A percentile compares a stretch with the other conserved stretches of the same genome.
phyloP scores from a whole-genome alignment of 64 coral and sea anemone species.

The Stylophora pistillata region DNA sequence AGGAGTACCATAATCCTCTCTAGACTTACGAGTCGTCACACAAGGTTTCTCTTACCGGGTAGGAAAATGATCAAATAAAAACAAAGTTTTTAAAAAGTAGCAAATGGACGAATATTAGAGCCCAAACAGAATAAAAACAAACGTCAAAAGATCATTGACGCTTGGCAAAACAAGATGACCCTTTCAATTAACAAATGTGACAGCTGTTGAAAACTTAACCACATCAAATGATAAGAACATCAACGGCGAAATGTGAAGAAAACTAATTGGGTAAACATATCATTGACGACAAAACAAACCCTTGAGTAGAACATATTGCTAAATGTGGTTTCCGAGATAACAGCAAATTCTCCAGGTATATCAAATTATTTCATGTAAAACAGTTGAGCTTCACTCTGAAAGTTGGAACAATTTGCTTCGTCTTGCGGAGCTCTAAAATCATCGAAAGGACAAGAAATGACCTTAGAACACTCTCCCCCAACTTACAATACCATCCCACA shows the following conservation, averaged over 20 bases:
- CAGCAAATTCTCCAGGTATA: neutral
- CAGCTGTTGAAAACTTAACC: neutral
- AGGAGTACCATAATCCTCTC: neutral
- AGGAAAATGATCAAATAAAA: neutral
- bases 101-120: neutral
- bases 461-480: neutral
- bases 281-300: neutral
- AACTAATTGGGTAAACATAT: neutral
- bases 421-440: neutral
- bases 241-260: neutral
- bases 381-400: neutral
- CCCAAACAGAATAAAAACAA: slow-evolving; percentile 8
- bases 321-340: neutral
- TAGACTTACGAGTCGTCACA: neutral
- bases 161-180: neutral
- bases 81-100: neutral
- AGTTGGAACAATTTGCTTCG: neutral
- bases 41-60: neutral
- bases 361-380: neutral
- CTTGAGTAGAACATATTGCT: neutral
- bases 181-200: neutral
- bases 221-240: neutral
- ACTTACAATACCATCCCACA: neutral
- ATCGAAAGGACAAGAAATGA: neutral
- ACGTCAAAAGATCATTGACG: neutral